A percentile compares a stretch with the other conserved stretches of the same genome.
phyloP scores from a whole-genome alignment of 2,888 invertebrate species.

The Fragum fragum region DNA sequence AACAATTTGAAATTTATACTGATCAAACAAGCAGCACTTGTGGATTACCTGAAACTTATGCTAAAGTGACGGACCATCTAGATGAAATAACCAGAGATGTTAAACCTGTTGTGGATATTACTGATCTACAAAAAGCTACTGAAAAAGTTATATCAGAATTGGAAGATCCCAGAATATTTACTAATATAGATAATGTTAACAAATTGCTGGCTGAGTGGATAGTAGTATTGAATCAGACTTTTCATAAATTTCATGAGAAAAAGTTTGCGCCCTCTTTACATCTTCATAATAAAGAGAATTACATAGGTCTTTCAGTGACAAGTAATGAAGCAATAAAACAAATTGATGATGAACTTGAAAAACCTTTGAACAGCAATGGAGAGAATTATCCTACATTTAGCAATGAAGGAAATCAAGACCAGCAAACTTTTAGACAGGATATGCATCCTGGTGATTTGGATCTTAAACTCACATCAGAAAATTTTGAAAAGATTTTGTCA shows the following conservation, averaged over 20 bases:
- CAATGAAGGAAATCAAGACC: not conserved
- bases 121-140: constrained; percentile 63
- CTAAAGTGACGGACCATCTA: constrained; percentile 10
- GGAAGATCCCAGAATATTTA: constrained; percentile 60
- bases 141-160: constrained; percentile 54
- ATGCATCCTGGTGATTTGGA: not conserved
- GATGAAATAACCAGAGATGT: not conserved
- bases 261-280: constrained; percentile 28
- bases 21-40: constrained; percentile 7
- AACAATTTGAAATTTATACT: constrained; percentile 11
- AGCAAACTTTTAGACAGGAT: not conserved
- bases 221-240: constrained; percentile 65
- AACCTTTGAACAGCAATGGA: not conserved
- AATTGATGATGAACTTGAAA: not conserved
- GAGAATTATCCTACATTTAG: not conserved
- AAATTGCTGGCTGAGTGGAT: constrained; percentile 73
- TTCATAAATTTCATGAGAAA: constrained; percentile 64
- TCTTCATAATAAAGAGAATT: not conserved
- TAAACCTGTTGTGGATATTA: constrained; percentile 49
- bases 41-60: not conserved
- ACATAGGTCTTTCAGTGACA: not conserved
- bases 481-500: constrained; percentile 37
- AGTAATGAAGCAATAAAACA: not conserved
- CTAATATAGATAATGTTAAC: constrained; percentile 58
- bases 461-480: constrained; percentile 2